These are phyloP conservation scores for Drosophila setosimentum DNA, from an alignment of 2,888 invertebrate species.

Conservation along the genomic window DNA sequence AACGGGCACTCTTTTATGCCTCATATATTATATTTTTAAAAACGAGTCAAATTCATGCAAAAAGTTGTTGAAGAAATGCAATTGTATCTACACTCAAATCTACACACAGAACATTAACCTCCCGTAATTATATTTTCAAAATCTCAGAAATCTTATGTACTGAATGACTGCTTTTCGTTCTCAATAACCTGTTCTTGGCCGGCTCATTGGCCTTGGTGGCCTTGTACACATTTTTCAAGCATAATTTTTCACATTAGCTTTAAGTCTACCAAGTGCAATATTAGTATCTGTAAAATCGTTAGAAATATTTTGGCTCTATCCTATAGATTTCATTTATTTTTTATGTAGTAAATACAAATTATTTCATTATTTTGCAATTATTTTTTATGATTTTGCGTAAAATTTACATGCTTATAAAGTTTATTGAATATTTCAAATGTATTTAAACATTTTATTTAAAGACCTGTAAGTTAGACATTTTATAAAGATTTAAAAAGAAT, in stretches of 20 bases:
- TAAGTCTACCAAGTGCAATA: not conserved
- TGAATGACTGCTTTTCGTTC: not conserved
- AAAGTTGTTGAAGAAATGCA: not conserved
- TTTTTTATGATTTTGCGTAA: not conserved
- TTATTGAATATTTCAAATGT: not conserved
- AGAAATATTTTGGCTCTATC: not conserved
- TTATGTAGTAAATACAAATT: not conserved
- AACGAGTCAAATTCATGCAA: not conserved
- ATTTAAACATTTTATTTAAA: not conserved
- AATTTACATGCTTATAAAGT: not conserved
- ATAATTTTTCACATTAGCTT: not conserved
- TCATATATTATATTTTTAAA: not conserved
- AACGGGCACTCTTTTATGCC: constrained; percentile 14
- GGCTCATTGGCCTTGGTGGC: constrained; percentile 7
- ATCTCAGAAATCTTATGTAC: not conserved
- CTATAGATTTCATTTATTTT: not conserved
- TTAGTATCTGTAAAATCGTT: not conserved
- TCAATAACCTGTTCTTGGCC: not conserved
- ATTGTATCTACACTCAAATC: not conserved
- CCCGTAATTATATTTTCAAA: not conserved
- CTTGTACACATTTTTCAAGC: constrained; percentile 5
- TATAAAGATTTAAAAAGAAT: not conserved
- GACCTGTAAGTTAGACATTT: too few species aligned
- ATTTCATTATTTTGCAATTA: not conserved
- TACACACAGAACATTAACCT: not conserved